phyloP scores from a whole-genome alignment of 64 coral and sea anemone genomes.

The Catalaphyllia jardinei region DNA sequence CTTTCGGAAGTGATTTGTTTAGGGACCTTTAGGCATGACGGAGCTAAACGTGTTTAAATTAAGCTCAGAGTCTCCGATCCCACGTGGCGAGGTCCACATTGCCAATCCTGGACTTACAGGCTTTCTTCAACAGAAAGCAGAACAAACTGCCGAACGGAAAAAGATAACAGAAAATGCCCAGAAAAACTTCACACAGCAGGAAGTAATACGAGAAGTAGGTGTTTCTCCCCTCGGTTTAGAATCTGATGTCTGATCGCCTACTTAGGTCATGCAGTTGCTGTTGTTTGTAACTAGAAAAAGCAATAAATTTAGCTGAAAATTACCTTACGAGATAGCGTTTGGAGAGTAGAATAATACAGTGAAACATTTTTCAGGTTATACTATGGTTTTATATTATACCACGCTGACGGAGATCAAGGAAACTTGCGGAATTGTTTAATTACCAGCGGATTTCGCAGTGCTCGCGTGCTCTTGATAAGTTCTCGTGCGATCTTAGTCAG shows the following conservation, averaged over 20 bases:
- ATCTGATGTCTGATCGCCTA: background rate
- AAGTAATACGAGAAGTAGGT: background rate
- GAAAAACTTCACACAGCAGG: background rate
- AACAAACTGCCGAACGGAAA: background rate
- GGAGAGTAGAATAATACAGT: too few species aligned
- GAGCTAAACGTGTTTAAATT: too few species aligned
- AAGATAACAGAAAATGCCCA: background rate
- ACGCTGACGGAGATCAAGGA: background rate
- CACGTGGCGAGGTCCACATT: too few species aligned
- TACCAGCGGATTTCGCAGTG: background rate
- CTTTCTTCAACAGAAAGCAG: too few species aligned
- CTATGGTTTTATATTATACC: background rate
- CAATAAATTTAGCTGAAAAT: too few species aligned
- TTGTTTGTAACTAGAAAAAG: too few species aligned
- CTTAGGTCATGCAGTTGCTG: background rate
- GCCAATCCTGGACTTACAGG: too few species aligned
- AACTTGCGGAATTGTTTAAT: background rate
- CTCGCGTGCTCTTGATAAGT: background rate
- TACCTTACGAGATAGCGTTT: too few species aligned
- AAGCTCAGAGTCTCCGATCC: too few species aligned
- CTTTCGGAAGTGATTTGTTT: too few species aligned
- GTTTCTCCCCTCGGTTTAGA: background rate
- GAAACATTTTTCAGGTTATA: too few species aligned
- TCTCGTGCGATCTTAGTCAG: conserved; percentile 2
- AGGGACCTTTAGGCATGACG: too few species aligned